phyloP scores from a whole-genome alignment of 2,113 vertebrate species.

The Pipa parva region DNA sequence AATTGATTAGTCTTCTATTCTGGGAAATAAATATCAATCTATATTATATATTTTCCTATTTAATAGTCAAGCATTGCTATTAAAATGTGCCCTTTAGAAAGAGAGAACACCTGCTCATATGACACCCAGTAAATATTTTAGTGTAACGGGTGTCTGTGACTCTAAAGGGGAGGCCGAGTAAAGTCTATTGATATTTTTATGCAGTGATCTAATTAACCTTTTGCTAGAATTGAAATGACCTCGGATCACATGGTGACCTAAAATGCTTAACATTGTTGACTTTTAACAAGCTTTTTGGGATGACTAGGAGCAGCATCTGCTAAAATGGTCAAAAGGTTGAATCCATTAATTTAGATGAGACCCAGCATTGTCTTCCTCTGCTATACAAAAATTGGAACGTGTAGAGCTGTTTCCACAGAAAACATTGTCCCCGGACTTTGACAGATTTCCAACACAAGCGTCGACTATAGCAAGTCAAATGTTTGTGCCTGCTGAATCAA shows the following conservation, averaged over 20 bases:
- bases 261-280: slow-evolving; percentile 69
- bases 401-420: neutral
- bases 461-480: slow-evolving; percentile 5
- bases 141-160: slow-evolving; percentile 45
- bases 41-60: slow-evolving; percentile 33
- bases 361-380: slow-evolving; percentile 25
- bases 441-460: slow-evolving; percentile 21
- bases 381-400: slow-evolving; percentile 43
- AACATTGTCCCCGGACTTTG: slow-evolving; percentile 11
- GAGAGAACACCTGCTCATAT: slow-evolving; percentile 33
- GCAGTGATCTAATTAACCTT: slow-evolving; percentile 81
- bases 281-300: slow-evolving; percentile 68
- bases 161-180: slow-evolving; percentile 55
- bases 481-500: slow-evolving; percentile 14
- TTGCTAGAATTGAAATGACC: slow-evolving; percentile 71
- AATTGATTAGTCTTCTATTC: slow-evolving; percentile 37
- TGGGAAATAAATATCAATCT: slow-evolving; percentile 39
- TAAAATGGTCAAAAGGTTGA: slow-evolving; percentile 68
- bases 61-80: slow-evolving; percentile 12
- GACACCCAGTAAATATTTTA: slow-evolving; percentile 40
- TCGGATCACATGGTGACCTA: slow-evolving; percentile 68
- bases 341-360: slow-evolving; percentile 59
- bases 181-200: slow-evolving; percentile 67
- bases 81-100: slow-evolving; percentile 30
- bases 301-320: slow-evolving; percentile 67